These are phyloP conservation scores for Emydura subglobosa DNA, from an alignment of 2,113 vertebrate species.

Conservation along the genomic window DNA sequence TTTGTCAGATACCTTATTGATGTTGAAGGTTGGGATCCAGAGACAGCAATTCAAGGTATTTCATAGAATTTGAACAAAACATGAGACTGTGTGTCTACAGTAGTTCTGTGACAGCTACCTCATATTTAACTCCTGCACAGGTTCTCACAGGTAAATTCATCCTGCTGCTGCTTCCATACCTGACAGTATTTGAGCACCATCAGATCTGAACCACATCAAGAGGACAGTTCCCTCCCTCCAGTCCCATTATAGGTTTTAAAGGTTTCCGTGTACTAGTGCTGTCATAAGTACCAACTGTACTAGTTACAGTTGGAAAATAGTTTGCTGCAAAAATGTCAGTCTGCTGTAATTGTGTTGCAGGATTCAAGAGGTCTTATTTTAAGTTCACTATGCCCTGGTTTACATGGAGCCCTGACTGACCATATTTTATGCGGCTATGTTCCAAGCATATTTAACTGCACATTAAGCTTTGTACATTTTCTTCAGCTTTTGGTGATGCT, in stretches of 20 bases:
- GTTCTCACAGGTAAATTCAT: neutral
- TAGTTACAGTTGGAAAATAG: neutral
- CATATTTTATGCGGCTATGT: neutral
- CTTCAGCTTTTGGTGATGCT: conserved; percentile 76
- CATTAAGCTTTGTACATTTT: neutral
- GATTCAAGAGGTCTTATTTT: neutral
- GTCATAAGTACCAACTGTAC: neutral
- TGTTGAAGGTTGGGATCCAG: conserved; percentile 80
- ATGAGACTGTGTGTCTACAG: neutral
- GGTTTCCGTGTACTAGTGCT: neutral
- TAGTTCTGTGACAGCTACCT: neutral
- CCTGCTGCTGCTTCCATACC: neutral
- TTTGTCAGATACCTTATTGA: conserved; percentile 79
- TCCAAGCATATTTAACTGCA: neutral
- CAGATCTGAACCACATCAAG: neutral
- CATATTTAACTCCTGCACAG: neutral
- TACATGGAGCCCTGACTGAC: neutral
- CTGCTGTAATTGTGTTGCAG: neutral
- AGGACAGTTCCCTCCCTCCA: neutral
- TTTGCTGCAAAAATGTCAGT: neutral
- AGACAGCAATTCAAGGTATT: conserved; percentile 75
- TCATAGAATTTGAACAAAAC: neutral
- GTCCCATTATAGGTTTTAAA: neutral
- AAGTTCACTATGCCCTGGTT: neutral
- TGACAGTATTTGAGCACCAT: neutral